These are phyloP conservation scores for Drosophila quinaria DNA, from an alignment of 2,888 invertebrate species.

Conservation along the genomic window DNA sequence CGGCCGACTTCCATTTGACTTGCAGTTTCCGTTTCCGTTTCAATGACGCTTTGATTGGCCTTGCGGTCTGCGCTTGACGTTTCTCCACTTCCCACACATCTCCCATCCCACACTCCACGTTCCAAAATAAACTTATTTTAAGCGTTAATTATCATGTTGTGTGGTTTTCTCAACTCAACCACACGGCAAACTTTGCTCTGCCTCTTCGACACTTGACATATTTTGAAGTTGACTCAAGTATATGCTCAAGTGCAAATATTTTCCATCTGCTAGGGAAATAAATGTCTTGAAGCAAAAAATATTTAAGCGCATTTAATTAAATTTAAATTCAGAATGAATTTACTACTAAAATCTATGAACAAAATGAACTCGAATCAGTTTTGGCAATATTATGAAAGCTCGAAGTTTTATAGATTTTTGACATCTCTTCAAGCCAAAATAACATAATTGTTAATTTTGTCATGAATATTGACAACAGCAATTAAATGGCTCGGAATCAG, in stretches of 20 bases:
- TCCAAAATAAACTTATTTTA: constrained; percentile 40
- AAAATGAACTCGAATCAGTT: no score
- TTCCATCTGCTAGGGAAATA: background rate
- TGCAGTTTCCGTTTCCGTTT: constrained; percentile 81
- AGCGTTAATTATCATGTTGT: constrained; percentile 70
- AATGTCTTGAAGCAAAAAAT: no score
- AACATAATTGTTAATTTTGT: no score
- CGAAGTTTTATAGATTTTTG: no score
- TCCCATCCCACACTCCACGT: background rate
- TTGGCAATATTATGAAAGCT: no score
- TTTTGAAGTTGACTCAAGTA: background rate
- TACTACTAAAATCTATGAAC: no score
- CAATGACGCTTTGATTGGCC: constrained; percentile 79
- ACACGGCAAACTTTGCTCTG: constrained; percentile 39
- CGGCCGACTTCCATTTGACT: constrained; percentile 75
- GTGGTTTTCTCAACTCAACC: constrained; percentile 17
- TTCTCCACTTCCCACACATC: background rate
- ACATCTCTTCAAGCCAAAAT: no score
- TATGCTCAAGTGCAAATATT: background rate
- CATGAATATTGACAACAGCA: no score
- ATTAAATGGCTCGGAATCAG: no score
- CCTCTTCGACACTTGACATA: background rate
- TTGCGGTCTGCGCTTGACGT: constrained; percentile 58
- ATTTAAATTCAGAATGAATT: no score
- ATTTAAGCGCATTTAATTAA: no score